These are phyloP conservation scores for Nannoperca obscura DNA, from an alignment of 2,797 vertebrate species.

Conservation along the genomic window DNA sequence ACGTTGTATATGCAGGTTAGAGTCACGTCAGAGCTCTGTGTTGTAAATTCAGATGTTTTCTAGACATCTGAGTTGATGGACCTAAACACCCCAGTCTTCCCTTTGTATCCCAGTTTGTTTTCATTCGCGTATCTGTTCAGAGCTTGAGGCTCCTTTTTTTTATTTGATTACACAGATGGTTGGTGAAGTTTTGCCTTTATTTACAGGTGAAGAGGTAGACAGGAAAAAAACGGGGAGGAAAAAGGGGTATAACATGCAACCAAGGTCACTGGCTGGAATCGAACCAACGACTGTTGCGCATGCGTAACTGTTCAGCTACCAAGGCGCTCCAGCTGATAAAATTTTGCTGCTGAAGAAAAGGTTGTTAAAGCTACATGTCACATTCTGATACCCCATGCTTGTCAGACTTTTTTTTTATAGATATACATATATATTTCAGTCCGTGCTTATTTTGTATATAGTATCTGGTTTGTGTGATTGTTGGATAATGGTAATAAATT, in stretches of 20 bases:
- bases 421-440: slow-evolving; percentile 22
- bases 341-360: slow-evolving; percentile 36
- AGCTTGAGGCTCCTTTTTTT: slow-evolving; percentile 35
- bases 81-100: slow-evolving; percentile 36
- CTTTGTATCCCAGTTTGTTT: slow-evolving; percentile 27
- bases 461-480: slow-evolving; percentile 40
- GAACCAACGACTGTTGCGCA: no score
- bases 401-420: slow-evolving; percentile 32
- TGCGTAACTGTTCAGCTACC: no score
- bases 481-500: slow-evolving; percentile 45
- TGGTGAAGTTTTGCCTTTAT: slow-evolving; percentile 11
- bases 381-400: slow-evolving; percentile 20
- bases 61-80: slow-evolving; percentile 38
- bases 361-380: slow-evolving; percentile 67
- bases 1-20: neutral
- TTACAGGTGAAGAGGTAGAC: no score
- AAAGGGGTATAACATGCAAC: no score
- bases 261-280: no score
- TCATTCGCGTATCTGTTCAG: slow-evolving; percentile 38
- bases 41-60: slow-evolving; percentile 51
- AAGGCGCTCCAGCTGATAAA: neutral
- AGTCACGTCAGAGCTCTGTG: slow-evolving; percentile 29
- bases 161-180: slow-evolving; percentile 22
- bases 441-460: slow-evolving; percentile 27
- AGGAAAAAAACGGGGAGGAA: no score